These are phyloP conservation scores for Willowsia nigromaculata DNA, from an alignment of 2,888 invertebrate genomes.

Conservation along the genomic window DNA sequence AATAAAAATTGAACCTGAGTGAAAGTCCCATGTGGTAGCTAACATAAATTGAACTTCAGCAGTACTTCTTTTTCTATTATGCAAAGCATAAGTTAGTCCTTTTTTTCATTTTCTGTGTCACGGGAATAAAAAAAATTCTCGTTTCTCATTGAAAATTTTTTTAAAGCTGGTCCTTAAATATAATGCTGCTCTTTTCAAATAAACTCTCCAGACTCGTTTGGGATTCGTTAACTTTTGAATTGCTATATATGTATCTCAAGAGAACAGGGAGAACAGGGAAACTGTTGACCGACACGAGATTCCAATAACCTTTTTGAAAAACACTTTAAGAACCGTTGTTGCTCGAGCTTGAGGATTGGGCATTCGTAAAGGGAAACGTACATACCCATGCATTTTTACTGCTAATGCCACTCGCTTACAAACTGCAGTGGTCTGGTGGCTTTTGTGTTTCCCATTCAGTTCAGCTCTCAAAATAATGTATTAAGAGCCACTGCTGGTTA, in stretches of 20 bases:
- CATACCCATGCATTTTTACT: slow-evolving; percentile 8
- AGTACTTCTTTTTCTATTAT: not conserved
- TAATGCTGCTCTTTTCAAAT: not conserved
- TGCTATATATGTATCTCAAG: not conserved
- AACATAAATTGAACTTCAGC: not conserved
- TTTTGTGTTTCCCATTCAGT: not conserved
- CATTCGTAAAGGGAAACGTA: not conserved
- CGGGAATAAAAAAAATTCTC: not conserved
- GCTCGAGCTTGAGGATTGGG: not conserved
- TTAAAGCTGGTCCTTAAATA: not conserved
- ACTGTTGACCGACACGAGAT: not conserved
- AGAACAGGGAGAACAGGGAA: not conserved
- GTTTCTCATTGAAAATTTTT: not conserved
- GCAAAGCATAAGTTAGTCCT: not conserved
- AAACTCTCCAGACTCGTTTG: not conserved
- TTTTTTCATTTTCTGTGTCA: not conserved
- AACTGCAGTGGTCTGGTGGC: not conserved
- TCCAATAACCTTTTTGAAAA: not conserved
- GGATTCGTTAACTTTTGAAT: not conserved
- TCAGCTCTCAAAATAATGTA: not conserved
- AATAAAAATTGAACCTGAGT: slow-evolving; percentile 26
- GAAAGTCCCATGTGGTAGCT: slow-evolving; percentile 23
- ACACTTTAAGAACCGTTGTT: not conserved
- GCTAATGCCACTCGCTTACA: not conserved
- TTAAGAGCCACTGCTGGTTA: not conserved